These are phyloP conservation scores for Campoplex capitator DNA, from an alignment of 2,888 invertebrate genomes.

Conservation along the genomic window DNA sequence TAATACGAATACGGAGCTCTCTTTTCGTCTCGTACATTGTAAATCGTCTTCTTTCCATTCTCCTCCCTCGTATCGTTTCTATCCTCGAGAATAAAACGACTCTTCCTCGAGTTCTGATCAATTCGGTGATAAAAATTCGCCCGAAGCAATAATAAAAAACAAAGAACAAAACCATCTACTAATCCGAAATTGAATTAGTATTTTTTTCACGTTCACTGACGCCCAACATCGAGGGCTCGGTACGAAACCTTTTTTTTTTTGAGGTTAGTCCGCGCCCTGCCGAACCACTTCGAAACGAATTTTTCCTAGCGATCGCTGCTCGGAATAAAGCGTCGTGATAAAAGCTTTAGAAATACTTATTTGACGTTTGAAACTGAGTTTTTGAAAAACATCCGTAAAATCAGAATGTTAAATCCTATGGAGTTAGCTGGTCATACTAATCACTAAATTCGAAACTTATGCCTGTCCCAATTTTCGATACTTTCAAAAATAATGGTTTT, in stretches of 20 bases:
- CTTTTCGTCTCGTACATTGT: constrained; percentile 37
- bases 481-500: too few species aligned
- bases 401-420: too few species aligned
- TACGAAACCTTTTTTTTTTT: neutral
- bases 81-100: constrained; percentile 3
- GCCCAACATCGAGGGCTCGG: constrained; percentile 1
- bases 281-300: neutral
- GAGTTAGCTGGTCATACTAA: too few species aligned
- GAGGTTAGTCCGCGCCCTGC: neutral
- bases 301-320: neutral
- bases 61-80: constrained; percentile 27
- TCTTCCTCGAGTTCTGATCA: neutral
- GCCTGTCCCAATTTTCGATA: too few species aligned
- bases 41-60: constrained; percentile 18
- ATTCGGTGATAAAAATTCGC: neutral
- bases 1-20: constrained; percentile 35
- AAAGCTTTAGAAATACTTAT: neutral
- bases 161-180: neutral
- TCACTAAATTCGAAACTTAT: too few species aligned
- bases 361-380: neutral
- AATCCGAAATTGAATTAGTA: constrained; percentile 3
- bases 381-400: neutral
- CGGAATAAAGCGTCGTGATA: neutral
- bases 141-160: neutral
- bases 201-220: constrained; percentile 1